A percentile compares a stretch with the other conserved stretches of the same genome.
Evolutionary conservation across 2,888 invertebrate genomes (phyloP).

Genomic region (Unio delphinus): DNA sequence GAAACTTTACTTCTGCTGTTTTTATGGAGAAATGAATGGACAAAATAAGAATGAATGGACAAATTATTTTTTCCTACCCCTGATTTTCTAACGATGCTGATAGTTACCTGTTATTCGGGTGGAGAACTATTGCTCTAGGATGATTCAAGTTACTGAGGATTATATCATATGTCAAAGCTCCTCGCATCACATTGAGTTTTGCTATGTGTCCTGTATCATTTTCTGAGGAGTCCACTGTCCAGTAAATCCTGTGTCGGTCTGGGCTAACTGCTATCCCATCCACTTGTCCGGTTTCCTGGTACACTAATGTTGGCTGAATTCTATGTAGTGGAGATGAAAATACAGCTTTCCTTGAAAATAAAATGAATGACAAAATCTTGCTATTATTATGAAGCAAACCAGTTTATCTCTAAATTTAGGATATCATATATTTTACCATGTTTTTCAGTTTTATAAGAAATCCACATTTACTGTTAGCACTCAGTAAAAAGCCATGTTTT

Average conservation of each 20-base stretch:
- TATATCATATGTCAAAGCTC: conserved; percentile 37
- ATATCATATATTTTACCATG: no score
- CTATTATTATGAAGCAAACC: neutral
- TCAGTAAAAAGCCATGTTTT: no score
- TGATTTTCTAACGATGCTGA: neutral
- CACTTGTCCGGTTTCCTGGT: conserved; percentile 36
- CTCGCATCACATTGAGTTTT: conserved; percentile 42
- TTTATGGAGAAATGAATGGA: no score
- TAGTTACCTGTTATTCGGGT: conserved; percentile 51
- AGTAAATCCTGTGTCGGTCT: conserved; percentile 48
- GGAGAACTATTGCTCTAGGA: conserved; percentile 49
- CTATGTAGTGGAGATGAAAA: conserved; percentile 41
- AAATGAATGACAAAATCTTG: neutral
- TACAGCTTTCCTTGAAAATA: conserved; percentile 44
- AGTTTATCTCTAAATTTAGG: no score
- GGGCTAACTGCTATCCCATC: conserved; percentile 48
- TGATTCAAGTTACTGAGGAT: conserved; percentile 43
- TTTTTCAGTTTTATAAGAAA: no score
- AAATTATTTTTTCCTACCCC: no score
- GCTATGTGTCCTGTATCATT: conserved; percentile 46
- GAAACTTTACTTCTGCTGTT: no score
- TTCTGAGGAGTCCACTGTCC: conserved; percentile 42
- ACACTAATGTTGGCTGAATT: conserved; percentile 42
- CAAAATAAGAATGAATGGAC: no score
- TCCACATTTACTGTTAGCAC: no score